Conservation (phyloP, 2,888 invertebrate species). For the Troides oblongomaculatus region DNA sequence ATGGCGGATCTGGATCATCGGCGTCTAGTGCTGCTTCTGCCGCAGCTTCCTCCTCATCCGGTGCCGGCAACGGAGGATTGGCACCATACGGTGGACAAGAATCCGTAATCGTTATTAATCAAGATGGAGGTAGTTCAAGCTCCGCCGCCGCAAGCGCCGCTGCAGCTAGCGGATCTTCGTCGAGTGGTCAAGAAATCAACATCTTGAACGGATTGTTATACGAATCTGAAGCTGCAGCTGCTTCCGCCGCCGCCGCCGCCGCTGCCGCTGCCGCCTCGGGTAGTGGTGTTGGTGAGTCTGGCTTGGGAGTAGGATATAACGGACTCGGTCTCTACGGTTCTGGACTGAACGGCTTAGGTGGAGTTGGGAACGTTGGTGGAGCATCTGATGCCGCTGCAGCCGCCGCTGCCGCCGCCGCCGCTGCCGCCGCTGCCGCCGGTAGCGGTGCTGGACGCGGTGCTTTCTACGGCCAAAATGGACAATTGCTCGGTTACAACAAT, state of each 20-base stretch:
- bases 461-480: neutral
- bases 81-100: too few species aligned
- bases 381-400: neutral
- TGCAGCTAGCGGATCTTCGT: neutral
- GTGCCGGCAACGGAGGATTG: too few species aligned
- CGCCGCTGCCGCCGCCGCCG: neutral
- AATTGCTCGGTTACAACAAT: neutral
- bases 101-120: too few species aligned
- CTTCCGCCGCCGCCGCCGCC: constrained; percentile 19
- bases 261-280: neutral
- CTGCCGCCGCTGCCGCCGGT: neutral
- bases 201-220: constrained; percentile 13
- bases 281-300: neutral
- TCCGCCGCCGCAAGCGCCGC: neutral
- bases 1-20: too few species aligned
- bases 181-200: neutral
- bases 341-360: neutral
- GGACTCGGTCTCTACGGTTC: neutral
- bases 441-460: neutral
- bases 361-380: neutral
- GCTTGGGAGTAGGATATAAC: neutral
- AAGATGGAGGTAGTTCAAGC: too few species aligned
- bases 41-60: too few species aligned
- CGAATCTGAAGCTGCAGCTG: constrained; percentile 14
- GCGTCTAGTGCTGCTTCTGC: too few species aligned